phyloP scores from a whole-genome alignment of 2,113 vertebrate species.

The Periophthalmus modestus region DNA sequence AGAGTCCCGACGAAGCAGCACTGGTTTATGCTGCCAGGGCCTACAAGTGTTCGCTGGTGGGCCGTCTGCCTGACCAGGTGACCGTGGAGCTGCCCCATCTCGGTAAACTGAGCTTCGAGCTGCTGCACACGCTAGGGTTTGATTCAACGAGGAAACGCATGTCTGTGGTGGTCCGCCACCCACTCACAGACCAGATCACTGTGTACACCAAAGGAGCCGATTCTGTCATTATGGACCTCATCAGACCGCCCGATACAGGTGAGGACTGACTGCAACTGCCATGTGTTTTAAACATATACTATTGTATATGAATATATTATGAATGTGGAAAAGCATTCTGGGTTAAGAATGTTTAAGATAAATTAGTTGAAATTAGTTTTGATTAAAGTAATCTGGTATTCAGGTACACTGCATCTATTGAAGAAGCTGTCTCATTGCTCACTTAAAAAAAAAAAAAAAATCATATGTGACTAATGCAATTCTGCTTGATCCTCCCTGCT shows the following conservation, averaged over 20 bases:
- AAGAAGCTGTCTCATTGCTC: too few species aligned
- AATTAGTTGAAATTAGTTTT: too few species aligned
- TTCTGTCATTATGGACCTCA: constrained; percentile 92
- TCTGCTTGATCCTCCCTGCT: too few species aligned
- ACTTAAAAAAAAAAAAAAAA: too few species aligned
- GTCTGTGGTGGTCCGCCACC: constrained; percentile 95
- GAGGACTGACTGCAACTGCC: constrained; percentile 3
- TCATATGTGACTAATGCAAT: too few species aligned
- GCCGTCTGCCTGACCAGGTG: constrained; percentile 90
- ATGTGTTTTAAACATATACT: too few species aligned
- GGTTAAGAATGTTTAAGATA: too few species aligned
- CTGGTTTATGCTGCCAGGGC: constrained; percentile 93
- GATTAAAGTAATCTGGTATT: too few species aligned
- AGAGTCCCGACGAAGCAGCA: constrained; percentile 94
- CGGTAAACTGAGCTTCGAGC: constrained; percentile 90
- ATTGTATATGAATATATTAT: not conserved
- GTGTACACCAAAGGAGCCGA: constrained; percentile 98
- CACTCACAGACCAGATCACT: constrained; percentile 90
- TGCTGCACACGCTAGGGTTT: constrained; percentile 93
- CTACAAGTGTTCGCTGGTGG: constrained; percentile 89
- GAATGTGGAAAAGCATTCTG: too few species aligned
- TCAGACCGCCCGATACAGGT: constrained; percentile 81
- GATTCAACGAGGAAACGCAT: constrained; percentile 94
- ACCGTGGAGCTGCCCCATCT: constrained; percentile 91
- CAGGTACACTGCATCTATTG: too few species aligned